Conservation (phyloP, 2,797 vertebrate genomes). For the Carapus acus region DNA sequence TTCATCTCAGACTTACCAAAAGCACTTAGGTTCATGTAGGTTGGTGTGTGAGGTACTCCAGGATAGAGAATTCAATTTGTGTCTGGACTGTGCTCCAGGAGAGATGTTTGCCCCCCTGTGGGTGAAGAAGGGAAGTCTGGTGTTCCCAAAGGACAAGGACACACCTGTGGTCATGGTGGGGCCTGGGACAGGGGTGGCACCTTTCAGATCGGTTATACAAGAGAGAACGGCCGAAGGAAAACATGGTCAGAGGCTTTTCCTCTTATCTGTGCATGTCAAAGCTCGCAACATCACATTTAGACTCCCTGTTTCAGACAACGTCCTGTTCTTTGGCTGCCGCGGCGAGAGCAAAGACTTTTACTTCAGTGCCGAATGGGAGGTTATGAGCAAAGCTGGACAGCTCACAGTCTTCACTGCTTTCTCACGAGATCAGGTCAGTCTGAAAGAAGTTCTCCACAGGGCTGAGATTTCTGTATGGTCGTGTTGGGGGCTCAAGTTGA, state of each 20-base stretch:
- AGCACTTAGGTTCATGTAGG: too few relatives aligned
- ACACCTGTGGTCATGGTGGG: conserved; percentile 87
- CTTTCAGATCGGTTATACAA: conserved; percentile 86
- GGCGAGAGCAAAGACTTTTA: conserved; percentile 84
- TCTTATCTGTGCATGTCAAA: too few relatives aligned
- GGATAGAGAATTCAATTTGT: too few relatives aligned
- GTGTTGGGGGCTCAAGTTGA: not conserved
- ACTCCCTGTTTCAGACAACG: conserved; percentile 67
- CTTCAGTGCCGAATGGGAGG: conserved; percentile 82
- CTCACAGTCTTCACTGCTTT: conserved; percentile 86
- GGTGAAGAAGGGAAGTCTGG: conserved; percentile 83
- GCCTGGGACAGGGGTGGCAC: conserved; percentile 92
- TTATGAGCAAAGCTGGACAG: conserved; percentile 63
- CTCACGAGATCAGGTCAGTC: conserved; percentile 88
- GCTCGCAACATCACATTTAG: too few relatives aligned
- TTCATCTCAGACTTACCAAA: too few relatives aligned
- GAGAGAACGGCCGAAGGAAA: conserved; percentile 76
- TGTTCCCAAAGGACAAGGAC: conserved; percentile 72
- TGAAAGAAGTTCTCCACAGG: not conserved
- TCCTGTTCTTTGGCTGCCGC: conserved; percentile 90
- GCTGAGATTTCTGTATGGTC: not conserved
- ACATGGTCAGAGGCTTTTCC: conserved; percentile 54
- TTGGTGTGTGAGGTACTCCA: too few relatives aligned
- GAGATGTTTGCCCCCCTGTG: conserved; percentile 80
- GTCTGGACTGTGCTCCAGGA: conserved; percentile 52